These are phyloP conservation scores for Artibeus jamaicensis DNA, from an alignment of 2,797 vertebrate genomes.

Conservation along the genomic window DNA sequence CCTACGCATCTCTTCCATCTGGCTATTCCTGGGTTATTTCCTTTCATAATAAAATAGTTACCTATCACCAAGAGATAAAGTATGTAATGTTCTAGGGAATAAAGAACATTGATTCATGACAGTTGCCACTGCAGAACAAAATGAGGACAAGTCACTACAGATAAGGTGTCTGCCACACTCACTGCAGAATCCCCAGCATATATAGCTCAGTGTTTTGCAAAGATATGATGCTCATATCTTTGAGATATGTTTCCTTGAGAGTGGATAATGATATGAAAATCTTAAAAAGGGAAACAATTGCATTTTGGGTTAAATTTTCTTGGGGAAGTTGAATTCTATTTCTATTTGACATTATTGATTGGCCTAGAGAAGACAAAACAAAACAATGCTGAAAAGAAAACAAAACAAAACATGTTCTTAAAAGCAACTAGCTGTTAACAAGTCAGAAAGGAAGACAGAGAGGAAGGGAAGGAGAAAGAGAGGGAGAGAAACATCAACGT, in stretches of 20 bases:
- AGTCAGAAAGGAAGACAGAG: neutral
- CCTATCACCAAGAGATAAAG: neutral
- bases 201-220: neutral
- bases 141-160: neutral
- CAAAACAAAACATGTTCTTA: neutral
- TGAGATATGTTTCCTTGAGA: no score
- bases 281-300: neutral
- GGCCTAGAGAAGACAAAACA: neutral
- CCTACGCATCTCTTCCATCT: neutral
- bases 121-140: neutral
- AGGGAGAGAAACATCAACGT: no score
- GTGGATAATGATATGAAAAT: neutral
- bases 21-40: neutral
- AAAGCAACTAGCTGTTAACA: neutral
- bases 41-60: neutral
- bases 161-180: neutral
- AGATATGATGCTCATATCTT: neutral
- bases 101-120: neutral
- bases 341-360: constrained; percentile 26
- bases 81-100: neutral
- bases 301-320: constrained; percentile 17
- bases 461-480: no score
- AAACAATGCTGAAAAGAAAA: neutral
- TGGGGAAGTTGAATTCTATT: constrained; percentile 24
- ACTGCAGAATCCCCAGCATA: neutral